Evolutionary conservation across 2,888 invertebrate species (phyloP), one percentile per base, ranked within the genome.

Genomic region (Acronicta alni): DNA sequence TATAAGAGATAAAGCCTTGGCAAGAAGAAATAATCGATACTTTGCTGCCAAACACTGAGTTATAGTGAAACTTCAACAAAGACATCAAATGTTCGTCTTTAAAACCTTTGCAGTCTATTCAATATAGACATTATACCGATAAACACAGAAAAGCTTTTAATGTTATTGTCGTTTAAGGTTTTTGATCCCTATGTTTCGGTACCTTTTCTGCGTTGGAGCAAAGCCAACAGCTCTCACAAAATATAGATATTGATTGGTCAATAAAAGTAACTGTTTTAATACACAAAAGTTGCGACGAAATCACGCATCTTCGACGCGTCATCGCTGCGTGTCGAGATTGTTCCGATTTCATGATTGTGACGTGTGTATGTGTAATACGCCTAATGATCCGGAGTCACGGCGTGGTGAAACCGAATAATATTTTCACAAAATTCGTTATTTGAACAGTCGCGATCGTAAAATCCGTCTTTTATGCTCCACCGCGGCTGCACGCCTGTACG

Each of bases 391-490:
- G 8, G 44, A 62, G 44, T 61, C 58, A 39, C 42, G 43, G 53
- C 44, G 46, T 63, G 42, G 46, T 63, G 42, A 61, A 57, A 62
- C 56, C 62, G 23, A 65, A 68, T 63, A 72, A 75, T 72, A 74
- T 74, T 70, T 77, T 66, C 53, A 56, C 62, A 47, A 70, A 78
- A 75, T 71, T 57, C 67, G 67, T 72, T 80, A 75, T 75, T 77
- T 72, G 68, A 65, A 57, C 72, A 56, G 71, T 68, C 72, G 64
- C 75, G 70, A 69, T 80, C 79, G 77, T 79, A 75, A 79, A 79
- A 74, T 74, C 73, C 63, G 66, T 67, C 60, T 75, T 77, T 80
- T 71, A 75, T 72, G 62, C 68, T 67, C 57, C 73, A 57, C 12
- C 44, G 60, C 52, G 57, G 58, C 60, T 54, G 37, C 23, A 23